Evolutionary conservation across 2,888 invertebrate species (phyloP).

Genomic region (Epistrophella euchroma): DNA sequence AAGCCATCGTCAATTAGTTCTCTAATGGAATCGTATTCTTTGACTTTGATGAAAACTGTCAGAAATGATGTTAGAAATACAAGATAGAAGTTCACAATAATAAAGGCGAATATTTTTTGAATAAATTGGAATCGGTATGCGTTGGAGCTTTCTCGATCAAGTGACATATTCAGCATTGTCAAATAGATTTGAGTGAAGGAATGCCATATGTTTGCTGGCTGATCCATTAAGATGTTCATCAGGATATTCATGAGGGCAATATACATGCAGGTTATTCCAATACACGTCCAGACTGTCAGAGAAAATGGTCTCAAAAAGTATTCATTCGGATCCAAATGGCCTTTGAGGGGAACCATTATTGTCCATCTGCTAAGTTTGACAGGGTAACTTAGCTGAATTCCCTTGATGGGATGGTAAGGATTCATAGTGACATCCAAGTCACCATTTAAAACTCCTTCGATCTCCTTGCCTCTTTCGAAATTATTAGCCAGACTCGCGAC

Average conservation of each 20-base stretch:
- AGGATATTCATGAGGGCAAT: slow-evolving; percentile 4
- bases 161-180: slow-evolving; percentile 22
- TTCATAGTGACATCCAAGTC: not conserved
- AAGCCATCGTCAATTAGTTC: not conserved
- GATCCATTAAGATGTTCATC: not conserved
- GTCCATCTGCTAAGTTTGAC: not conserved
- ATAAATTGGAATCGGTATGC: slow-evolving; percentile 10
- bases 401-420: not conserved
- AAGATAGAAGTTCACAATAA: slow-evolving; percentile 21
- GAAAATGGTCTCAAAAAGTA: slow-evolving; percentile 20
- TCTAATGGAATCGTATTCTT: not conserved
- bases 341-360: not conserved
- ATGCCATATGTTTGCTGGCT: slow-evolving; percentile 1
- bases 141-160: not conserved
- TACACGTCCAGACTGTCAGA: not conserved
- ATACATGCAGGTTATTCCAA: not conserved
- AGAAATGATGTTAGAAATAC: slow-evolving; percentile 12
- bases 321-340: slow-evolving; percentile 13
- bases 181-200: slow-evolving; percentile 7
- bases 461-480: not conserved
- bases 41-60: slow-evolving; percentile 20
- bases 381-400: slow-evolving; percentile 10
- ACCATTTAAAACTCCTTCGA: not conserved
- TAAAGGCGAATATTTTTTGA: slow-evolving; percentile 19
- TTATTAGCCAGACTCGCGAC: not conserved